Conservation (phyloP, 2,113 vertebrate genomes). For the Rhineura floridana region DNA sequence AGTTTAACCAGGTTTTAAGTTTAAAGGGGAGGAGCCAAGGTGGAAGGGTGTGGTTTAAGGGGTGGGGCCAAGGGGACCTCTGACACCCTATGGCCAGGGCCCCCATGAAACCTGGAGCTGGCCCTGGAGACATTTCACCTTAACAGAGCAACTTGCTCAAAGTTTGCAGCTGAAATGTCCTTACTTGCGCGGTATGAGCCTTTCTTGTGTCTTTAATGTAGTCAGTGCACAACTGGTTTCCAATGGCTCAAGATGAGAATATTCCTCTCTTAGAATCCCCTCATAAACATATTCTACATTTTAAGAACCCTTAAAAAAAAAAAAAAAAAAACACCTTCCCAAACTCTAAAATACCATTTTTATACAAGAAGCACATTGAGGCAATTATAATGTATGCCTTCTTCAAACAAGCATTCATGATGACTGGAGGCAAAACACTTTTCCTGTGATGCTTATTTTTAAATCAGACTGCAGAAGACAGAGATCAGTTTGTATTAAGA, state of each 20-base stretch:
- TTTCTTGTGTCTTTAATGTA: slow-evolving; percentile 11
- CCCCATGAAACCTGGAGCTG: no score
- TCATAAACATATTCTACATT: slow-evolving; percentile 23
- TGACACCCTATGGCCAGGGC: no score
- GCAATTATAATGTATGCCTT: background rate
- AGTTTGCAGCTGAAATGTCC: background rate
- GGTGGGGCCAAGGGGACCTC: no score
- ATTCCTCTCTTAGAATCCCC: background rate
- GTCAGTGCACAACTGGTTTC: slow-evolving; percentile 14
- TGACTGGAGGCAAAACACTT: background rate
- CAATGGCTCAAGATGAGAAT: background rate
- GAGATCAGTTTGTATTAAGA: background rate
- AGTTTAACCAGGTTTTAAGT: no score
- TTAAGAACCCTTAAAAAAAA: background rate
- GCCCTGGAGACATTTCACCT: background rate
- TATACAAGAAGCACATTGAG: slow-evolving; percentile 14
- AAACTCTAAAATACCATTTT: slow-evolving; percentile 6
- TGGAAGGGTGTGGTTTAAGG: no score
- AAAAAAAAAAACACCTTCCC: slow-evolving; percentile 5
- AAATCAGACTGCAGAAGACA: background rate
- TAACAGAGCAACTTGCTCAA: background rate
- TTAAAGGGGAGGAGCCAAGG: no score
- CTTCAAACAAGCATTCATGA: background rate
- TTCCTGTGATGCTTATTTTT: background rate
- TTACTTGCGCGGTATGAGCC: background rate